Conservation (phyloP, 2,113 vertebrate species). For the Aegithalos caudatus region DNA sequence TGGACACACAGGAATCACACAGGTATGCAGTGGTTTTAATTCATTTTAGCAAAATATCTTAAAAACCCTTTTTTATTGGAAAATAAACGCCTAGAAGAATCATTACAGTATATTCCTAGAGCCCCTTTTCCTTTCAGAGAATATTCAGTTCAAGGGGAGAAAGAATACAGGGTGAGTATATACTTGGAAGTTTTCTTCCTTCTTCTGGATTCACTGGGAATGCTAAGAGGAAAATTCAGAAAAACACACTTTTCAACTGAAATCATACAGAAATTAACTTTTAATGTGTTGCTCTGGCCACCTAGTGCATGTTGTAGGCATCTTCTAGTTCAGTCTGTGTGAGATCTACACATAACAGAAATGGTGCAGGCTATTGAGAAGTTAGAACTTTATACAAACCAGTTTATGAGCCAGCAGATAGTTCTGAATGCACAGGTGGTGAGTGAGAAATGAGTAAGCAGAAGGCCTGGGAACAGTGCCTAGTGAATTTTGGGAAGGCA, state of each 20-base stretch:
- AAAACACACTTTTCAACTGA: background rate
- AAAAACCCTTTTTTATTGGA: background rate
- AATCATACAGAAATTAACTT: background rate
- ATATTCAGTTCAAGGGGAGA: background rate
- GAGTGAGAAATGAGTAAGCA: slow-evolving; percentile 44
- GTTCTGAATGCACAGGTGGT: slow-evolving; percentile 53
- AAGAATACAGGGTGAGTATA: background rate
- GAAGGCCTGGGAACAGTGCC: slow-evolving; percentile 42
- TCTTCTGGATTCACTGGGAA: background rate
- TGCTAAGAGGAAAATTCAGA: background rate
- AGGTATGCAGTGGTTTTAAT: background rate
- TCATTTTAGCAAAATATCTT: background rate
- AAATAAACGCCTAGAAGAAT: background rate
- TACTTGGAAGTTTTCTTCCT: background rate
- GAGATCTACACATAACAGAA: background rate
- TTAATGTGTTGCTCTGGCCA: background rate
- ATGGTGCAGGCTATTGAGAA: background rate
- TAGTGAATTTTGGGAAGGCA: slow-evolving; percentile 37
- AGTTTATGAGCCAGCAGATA: slow-evolving; percentile 6
- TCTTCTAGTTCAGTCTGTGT: background rate
- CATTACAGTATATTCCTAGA: background rate
- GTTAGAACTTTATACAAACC: background rate
- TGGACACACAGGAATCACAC: background rate
- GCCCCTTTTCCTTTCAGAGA: background rate
- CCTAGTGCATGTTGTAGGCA: background rate